Conservation (phyloP, 2,888 invertebrate species). For the Stramonita haemastoma region DNA sequence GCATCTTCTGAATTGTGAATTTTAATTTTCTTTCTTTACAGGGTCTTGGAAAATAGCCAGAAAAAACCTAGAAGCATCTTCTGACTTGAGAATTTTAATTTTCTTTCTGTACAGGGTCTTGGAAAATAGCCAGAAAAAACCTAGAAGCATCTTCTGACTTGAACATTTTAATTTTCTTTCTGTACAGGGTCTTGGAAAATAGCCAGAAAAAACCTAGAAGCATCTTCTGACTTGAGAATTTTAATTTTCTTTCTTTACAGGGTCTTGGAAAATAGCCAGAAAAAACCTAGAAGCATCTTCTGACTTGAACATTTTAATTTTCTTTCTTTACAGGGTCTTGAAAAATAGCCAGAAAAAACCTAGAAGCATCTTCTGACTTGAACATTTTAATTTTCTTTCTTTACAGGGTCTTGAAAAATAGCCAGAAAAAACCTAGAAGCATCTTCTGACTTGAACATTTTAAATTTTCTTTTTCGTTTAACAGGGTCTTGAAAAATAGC, state of each 20-base stretch:
- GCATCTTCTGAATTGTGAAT: not conserved
- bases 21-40: conserved; percentile 44
- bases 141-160: not conserved
- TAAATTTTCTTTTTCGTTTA: not conserved
- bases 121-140: conserved; percentile 62
- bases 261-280: conserved; percentile 73
- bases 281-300: not conserved
- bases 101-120: conserved; percentile 66
- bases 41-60: conserved; percentile 74
- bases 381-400: not conserved
- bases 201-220: too few species aligned
- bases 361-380: not conserved
- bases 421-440: too few species aligned
- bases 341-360: too few species aligned
- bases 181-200: conserved; percentile 74
- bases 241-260: conserved; percentile 51
- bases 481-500: conserved; percentile 71
- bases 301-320: not conserved
- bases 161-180: not conserved
- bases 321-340: conserved; percentile 68
- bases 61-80: not conserved
- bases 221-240: not conserved
- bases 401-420: conserved; percentile 69
- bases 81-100: not conserved
- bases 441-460: not conserved